These are phyloP conservation scores for Leptinotarsa peninsularis DNA, from an alignment of 2,888 invertebrate genomes.

Conservation along the genomic window DNA sequence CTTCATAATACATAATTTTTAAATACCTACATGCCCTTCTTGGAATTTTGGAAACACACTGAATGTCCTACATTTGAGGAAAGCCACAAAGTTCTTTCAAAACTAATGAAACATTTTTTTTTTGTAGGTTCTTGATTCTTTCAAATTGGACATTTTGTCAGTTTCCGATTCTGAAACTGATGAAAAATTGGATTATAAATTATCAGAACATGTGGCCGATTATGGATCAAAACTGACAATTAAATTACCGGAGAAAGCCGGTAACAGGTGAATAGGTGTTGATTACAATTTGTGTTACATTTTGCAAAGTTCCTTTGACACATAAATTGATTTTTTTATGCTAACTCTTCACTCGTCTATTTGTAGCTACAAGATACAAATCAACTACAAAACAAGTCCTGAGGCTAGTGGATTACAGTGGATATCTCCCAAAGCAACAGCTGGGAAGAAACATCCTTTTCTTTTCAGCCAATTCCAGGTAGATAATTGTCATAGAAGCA, in stretches of 20 bases:
- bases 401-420: slow-evolving; percentile 90
- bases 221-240: slow-evolving; percentile 86
- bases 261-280: slow-evolving; percentile 47
- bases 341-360: slow-evolving; percentile 9
- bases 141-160: slow-evolving; percentile 75
- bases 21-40: too few relatives aligned
- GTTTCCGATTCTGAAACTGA: slow-evolving; percentile 67
- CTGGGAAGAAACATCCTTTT: slow-evolving; percentile 87
- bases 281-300: slow-evolving; percentile 42
- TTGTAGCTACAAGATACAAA: slow-evolving; percentile 70
- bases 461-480: slow-evolving; percentile 87
- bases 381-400: slow-evolving; percentile 82
- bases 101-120: neutral
- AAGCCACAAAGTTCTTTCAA: too few relatives aligned
- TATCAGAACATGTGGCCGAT: slow-evolving; percentile 73
- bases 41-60: too few relatives aligned
- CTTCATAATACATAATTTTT: too few relatives aligned
- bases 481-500: slow-evolving; percentile 43
- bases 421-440: slow-evolving; percentile 87
- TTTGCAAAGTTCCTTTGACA: too few relatives aligned
- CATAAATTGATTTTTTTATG: too few relatives aligned
- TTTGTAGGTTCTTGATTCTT: slow-evolving; percentile 79
- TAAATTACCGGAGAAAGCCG: slow-evolving; percentile 69
- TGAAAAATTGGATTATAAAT: slow-evolving; percentile 65
- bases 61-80: too few relatives aligned